A percentile compares a stretch with the other conserved stretches of the same genome.
Conservation (phyloP, 2,888 invertebrate genomes). For the Agrochola lychnidis region DNA sequence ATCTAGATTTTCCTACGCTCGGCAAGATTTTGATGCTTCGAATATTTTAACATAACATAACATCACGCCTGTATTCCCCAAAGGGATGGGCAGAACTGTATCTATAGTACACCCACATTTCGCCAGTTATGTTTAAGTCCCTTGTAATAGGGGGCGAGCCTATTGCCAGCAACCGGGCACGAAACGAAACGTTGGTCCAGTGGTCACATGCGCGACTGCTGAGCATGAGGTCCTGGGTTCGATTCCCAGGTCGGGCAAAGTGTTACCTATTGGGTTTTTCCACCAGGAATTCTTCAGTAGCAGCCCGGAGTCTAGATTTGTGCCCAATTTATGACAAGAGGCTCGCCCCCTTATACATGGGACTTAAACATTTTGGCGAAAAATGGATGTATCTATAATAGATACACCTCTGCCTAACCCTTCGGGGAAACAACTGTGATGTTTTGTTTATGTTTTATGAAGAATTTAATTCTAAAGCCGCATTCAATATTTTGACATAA, state of each 20-base stretch:
- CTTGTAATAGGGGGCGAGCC: accelerated
- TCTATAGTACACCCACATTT: neutral
- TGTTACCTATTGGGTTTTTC: too few relatives aligned
- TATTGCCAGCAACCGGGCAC: neutral
- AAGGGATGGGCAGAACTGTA: neutral
- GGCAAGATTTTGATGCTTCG: neutral
- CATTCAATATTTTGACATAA: neutral
- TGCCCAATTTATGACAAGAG: too few relatives aligned
- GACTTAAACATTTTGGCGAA: neutral
- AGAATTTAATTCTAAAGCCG: neutral
- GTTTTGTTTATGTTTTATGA: neutral
- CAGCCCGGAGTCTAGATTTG: too few relatives aligned
- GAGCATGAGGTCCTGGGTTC: too few relatives aligned
- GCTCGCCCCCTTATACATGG: too few relatives aligned
- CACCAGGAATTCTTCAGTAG: too few relatives aligned
- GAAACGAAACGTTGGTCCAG: too few relatives aligned
- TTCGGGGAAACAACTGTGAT: neutral
- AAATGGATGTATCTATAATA: neutral
- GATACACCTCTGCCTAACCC: neutral
- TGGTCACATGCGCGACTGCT: too few relatives aligned
- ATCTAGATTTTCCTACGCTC: neutral
- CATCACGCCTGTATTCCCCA: neutral
- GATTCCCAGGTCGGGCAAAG: too few relatives aligned
- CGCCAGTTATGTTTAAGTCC: neutral
- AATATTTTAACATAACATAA: neutral